These are phyloP conservation scores for Eulemur rubriventer DNA, from an alignment of 2,797 vertebrate species.

Conservation along the genomic window DNA sequence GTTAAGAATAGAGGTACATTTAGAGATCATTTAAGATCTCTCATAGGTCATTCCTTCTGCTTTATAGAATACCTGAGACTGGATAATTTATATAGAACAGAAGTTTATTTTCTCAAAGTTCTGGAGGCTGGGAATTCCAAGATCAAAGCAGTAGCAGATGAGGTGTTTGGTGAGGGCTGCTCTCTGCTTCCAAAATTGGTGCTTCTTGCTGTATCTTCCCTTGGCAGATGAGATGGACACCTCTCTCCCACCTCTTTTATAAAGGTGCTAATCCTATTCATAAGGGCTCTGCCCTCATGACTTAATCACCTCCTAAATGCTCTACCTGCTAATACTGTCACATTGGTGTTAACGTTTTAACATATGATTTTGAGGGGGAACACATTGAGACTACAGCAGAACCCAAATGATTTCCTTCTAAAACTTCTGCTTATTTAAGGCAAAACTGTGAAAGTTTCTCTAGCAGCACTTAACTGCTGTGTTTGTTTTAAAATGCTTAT, in stretches of 20 bases:
- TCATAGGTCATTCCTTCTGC: neutral
- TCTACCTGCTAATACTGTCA: neutral
- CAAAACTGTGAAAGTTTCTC: neutral
- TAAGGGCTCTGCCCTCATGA: neutral
- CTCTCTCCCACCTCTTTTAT: neutral
- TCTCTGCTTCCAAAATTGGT: neutral
- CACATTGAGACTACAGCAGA: neutral
- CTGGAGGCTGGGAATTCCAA: neutral
- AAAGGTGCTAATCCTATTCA: neutral
- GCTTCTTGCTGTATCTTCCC: neutral
- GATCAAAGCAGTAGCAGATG: neutral
- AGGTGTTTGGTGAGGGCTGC: neutral
- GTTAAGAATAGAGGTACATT: neutral
- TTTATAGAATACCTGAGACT: neutral
- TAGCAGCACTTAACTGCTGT: neutral
- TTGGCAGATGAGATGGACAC: neutral
- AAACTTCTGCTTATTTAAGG: neutral
- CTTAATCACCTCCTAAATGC: neutral
- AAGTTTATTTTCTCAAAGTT: neutral
- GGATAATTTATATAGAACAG: neutral
- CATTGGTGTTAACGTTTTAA: neutral
- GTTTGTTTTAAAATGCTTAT: neutral
- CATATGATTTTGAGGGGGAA: neutral
- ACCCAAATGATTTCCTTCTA: neutral
- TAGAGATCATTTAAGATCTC: neutral